phyloP scores from a whole-genome alignment of 1,140 invertebrate species.

The Drosophila ohnishii region DNA sequence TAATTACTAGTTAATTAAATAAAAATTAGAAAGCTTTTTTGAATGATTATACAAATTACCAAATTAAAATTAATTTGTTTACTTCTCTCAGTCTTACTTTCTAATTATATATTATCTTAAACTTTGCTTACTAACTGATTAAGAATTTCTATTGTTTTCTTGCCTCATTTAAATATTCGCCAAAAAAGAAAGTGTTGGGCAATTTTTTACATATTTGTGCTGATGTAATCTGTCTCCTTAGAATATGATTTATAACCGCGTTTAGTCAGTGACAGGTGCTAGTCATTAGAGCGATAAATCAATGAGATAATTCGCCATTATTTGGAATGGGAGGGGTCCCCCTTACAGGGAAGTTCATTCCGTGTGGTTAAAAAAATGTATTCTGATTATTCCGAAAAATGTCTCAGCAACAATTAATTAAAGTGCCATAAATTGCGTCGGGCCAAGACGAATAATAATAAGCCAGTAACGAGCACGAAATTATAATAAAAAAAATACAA shows the following conservation, averaged over 20 bases:
- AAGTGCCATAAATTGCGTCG: conserved; percentile 58
- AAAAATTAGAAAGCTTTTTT: neutral
- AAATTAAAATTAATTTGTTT: neutral
- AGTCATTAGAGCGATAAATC: conserved; percentile 36
- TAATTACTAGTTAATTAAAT: too few relatives aligned
- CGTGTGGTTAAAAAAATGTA: conserved; percentile 12
- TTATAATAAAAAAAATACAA: conserved; percentile 55
- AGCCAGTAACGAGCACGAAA: conserved; percentile 63
- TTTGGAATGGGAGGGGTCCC: conserved; percentile 8
- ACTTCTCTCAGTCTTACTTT: neutral
- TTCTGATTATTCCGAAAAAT: conserved; percentile 42
- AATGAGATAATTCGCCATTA: conserved; percentile 20
- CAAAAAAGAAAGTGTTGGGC: conserved; percentile 10
- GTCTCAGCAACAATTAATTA: conserved; percentile 65
- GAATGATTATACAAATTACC: neutral
- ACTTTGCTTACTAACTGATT: neutral
- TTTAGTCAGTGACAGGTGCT: conserved; percentile 29
- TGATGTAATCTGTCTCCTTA: conserved; percentile 32
- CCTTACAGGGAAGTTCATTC: conserved; percentile 28
- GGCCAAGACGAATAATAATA: conserved; percentile 42
- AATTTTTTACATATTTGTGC: conserved; percentile 10
- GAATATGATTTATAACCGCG: conserved; percentile 25
- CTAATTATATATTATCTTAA: neutral
- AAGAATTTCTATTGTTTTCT: conserved; percentile 6
- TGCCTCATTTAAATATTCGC: neutral